phyloP scores from a whole-genome alignment of 2,113 vertebrate genomes.

The Xerus inauris region DNA sequence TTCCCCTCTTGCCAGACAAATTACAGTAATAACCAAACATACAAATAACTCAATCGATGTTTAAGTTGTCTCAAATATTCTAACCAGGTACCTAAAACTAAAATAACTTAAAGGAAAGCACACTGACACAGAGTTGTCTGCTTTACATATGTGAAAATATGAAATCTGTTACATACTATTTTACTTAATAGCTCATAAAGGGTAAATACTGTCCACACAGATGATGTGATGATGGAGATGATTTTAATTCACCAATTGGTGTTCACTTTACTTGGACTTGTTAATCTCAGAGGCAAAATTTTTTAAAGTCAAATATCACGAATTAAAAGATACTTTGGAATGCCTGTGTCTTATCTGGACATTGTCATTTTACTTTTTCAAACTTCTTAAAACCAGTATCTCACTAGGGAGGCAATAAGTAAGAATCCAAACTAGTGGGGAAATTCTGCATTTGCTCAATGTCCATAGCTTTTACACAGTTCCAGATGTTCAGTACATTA shows the following conservation, averaged over 20 bases:
- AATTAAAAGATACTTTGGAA: constrained; percentile 82
- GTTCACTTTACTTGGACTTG: constrained; percentile 57
- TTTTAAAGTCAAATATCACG: constrained; percentile 51
- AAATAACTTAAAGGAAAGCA: constrained; percentile 35
- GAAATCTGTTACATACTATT: constrained; percentile 20
- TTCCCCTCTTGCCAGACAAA: constrained; percentile 8
- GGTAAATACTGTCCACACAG: constrained; percentile 32
- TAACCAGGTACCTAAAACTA: constrained; percentile 38
- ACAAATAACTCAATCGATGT: constrained; percentile 5
- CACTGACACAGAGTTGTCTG: not conserved
- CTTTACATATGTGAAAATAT: constrained; percentile 1
- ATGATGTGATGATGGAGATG: not conserved
- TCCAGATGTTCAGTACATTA: constrained; percentile 92
- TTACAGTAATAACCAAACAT: constrained; percentile 9
- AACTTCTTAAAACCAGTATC: constrained; percentile 85
- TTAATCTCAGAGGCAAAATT: constrained; percentile 56
- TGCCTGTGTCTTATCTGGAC: constrained; percentile 87
- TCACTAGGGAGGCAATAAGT: constrained; percentile 86
- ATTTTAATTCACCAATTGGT: constrained; percentile 45
- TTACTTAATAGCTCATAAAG: constrained; percentile 39
- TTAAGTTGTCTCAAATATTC: constrained; percentile 38
- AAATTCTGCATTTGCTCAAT: constrained; percentile 90
- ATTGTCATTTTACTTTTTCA: constrained; percentile 88
- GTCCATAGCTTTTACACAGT: constrained; percentile 88
- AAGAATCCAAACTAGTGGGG: constrained; percentile 86